These are phyloP conservation scores for Halcyon chelicuti DNA, from an alignment of 2,797 vertebrate species.

Conservation along the genomic window DNA sequence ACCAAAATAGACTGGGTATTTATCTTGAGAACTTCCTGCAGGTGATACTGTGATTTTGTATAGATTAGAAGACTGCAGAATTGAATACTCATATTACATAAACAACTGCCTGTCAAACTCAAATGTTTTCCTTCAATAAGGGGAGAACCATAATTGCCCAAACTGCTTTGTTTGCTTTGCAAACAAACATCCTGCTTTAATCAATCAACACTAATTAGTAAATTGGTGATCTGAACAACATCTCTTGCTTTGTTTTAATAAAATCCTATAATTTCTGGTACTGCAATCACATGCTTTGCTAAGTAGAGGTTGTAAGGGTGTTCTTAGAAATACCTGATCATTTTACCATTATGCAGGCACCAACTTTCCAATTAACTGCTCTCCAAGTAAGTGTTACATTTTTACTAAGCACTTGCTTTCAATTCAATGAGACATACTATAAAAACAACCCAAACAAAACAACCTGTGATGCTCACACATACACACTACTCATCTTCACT, in stretches of 20 bases:
- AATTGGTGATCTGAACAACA: not conserved
- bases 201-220: slow-evolving; percentile 31
- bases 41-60: not conserved
- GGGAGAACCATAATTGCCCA: not conserved
- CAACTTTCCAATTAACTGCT: not conserved
- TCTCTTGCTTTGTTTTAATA: not conserved
- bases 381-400: not conserved
- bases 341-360: not conserved
- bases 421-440: not conserved
- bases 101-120: not conserved
- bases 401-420: not conserved
- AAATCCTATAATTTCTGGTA: not conserved
- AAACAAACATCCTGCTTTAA: not conserved
- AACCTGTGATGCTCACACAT: accelerated
- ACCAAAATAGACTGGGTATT: not conserved
- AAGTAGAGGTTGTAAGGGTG: not conserved
- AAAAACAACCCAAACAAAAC: not conserved
- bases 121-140: not conserved
- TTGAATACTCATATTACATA: not conserved
- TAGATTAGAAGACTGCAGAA: not conserved
- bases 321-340: not conserved
- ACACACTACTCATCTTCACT: not conserved
- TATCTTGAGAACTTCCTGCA: not conserved
- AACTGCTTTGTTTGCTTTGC: slow-evolving; percentile 16
- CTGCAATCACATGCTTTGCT: not conserved